Base-by-base conservation (phyloP, 2,797 vertebrate genomes). In the Staurois parvus region DNA sequence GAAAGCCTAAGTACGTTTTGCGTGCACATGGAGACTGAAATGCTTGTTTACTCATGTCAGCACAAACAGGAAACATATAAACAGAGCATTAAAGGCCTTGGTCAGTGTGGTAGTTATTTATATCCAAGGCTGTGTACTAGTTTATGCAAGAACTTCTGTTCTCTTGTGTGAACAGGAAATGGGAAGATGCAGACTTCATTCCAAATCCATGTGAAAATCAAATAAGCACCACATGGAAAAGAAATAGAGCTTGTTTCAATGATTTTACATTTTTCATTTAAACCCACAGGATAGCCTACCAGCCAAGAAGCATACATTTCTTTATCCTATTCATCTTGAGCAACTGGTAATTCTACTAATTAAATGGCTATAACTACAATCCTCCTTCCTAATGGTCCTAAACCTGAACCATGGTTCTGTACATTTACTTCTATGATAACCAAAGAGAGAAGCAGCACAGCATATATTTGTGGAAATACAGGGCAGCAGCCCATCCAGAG, bases 161-260 rank as follows among this genome's bases (percentile, higher is more conserved):
- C 34, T 30, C 32, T 45, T 67, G 72, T 83, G 72, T 75, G 72
- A 83, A 74, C 72, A 83, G 81, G 81, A 83, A 83, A 67, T 34
- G 40, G 70, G 56, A 10, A 66, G 72, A 28, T 42, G 21, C 24
- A 66, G 72, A 83, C 59, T 75, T 75, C 72, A 30, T 73, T 66
- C 48, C 29, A 73, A 64, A 42, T 42, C 34, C 69, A 73, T 82
- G 79, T 64, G 70, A 82, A 82, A 59, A 19, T 42, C 13, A 72
- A 81, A 59, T 32, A 30, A 34, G 56, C 32, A 29, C 21, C 48
- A 72, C 45, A 81, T 72, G 45, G 32, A 34, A 72, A 72, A 72
- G 21, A 70, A 19, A 69, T 79, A 13, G 6, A 45, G 19, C 37
- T 21, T 11, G 30, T 66, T 12, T 21, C 48, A 59, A 52, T 24